Evolutionary conservation across 2,113 vertebrate genomes (phyloP).

Genomic region (Pangasianodon gigas): DNA sequence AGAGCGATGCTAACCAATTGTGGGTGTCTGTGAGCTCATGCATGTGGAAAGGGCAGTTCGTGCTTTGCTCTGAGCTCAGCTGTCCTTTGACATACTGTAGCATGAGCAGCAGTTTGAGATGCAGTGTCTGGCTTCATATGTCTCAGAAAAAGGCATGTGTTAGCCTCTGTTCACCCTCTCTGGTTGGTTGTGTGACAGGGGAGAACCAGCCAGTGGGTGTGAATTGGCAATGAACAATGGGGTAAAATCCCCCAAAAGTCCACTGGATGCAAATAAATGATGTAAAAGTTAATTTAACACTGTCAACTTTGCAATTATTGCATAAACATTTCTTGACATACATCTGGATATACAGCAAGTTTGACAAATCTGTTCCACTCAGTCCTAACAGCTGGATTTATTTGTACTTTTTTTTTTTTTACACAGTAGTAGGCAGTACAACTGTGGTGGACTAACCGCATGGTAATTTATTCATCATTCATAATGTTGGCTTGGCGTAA

Average conservation of each 20-base stretch:
- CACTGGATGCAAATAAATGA: background rate
- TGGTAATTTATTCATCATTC: slow-evolving; percentile 32
- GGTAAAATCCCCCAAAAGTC: background rate
- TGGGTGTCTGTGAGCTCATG: background rate
- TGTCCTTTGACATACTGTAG: background rate
- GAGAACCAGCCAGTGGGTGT: background rate
- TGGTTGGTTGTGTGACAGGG: background rate
- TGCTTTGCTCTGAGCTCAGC: background rate
- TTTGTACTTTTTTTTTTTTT: background rate
- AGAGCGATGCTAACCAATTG: background rate
- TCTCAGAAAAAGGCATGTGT: background rate
- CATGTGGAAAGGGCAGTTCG: background rate
- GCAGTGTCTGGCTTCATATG: background rate
- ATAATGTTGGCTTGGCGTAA: slow-evolving; percentile 29
- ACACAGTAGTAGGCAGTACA: background rate
- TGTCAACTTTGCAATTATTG: background rate
- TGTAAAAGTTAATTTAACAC: background rate
- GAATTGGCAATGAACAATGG: background rate
- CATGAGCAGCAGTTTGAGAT: background rate
- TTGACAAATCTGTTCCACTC: background rate
- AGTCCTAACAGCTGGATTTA: background rate
- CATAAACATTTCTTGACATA: background rate
- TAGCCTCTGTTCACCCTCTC: background rate
- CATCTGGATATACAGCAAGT: background rate
- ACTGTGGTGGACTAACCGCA: background rate